phyloP scores from a whole-genome alignment of 2,113 vertebrate species.

The Procavia capensis region DNA sequence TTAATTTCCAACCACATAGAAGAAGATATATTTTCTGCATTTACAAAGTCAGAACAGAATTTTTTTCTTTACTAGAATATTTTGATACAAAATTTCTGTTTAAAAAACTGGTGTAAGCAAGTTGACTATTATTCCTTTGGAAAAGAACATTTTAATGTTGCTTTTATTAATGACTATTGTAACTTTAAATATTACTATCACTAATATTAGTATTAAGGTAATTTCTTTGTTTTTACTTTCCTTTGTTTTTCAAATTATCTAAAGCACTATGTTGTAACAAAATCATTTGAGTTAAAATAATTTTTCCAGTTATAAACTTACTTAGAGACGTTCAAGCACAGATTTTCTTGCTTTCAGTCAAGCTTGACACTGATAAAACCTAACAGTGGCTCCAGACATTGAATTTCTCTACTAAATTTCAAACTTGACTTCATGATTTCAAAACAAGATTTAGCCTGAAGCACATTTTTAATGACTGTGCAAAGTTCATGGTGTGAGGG shows the following conservation, averaged over 20 bases:
- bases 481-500: background rate
- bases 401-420: slow-evolving; percentile 18
- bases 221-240: background rate
- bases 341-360: background rate
- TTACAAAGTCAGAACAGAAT: background rate
- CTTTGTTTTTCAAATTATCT: background rate
- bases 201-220: background rate
- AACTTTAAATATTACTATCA: background rate
- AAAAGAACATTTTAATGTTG: background rate
- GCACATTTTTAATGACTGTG: slow-evolving; percentile 42
- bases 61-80: background rate
- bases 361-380: slow-evolving; percentile 7
- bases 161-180: background rate
- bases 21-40: background rate
- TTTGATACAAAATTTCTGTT: background rate
- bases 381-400: background rate
- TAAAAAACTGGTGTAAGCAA: background rate
- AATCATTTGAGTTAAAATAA: background rate
- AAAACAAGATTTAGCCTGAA: slow-evolving; percentile 38
- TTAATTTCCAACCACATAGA: background rate
- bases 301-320: background rate
- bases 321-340: background rate
- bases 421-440: slow-evolving; percentile 38
- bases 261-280: background rate
- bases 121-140: background rate